Conservation (phyloP, 2,888 invertebrate species). For the Ophraella communa region DNA sequence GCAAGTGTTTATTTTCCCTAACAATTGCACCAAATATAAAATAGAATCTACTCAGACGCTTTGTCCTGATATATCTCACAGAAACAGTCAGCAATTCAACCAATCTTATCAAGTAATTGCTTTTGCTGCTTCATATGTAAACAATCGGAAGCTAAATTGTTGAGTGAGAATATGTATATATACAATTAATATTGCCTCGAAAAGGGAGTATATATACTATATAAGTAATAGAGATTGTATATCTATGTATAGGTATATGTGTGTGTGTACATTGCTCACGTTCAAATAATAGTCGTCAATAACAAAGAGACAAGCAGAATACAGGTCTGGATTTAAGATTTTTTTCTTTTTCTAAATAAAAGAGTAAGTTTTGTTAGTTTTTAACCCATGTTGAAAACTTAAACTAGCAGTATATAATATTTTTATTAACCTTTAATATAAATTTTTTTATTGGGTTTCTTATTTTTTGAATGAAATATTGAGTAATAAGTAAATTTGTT, state of each 20-base stretch:
- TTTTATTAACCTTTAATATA: too few relatives aligned
- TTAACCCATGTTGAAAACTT: too few relatives aligned
- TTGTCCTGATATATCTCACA: constrained; percentile 39
- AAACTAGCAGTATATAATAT: too few relatives aligned
- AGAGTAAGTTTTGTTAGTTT: too few relatives aligned
- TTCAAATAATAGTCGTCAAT: constrained; percentile 42
- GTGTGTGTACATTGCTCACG: constrained; percentile 28
- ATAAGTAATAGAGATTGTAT: too few relatives aligned
- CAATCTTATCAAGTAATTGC: constrained; percentile 48
- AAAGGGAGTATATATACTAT: constrained; percentile 29
- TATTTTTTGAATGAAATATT: too few relatives aligned
- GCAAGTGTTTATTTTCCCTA: neutral
- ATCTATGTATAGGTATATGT: constrained; percentile 26
- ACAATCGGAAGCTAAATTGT: constrained; percentile 45
- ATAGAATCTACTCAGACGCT: constrained; percentile 25
- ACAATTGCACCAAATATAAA: constrained; percentile 26
- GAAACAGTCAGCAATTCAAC: constrained; percentile 39
- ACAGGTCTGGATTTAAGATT: too few relatives aligned
- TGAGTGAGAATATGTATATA: constrained; percentile 43
- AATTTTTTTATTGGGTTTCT: too few relatives aligned
- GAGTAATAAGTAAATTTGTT: too few relatives aligned
- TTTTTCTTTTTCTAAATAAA: too few relatives aligned
- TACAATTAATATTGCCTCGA: constrained; percentile 47
- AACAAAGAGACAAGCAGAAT: constrained; percentile 2
- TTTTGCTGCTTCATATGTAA: constrained; percentile 47